Evolutionary conservation across 1,140 invertebrate species (phyloP), one percentile per base, ranked within the genome.

Genomic region (Colletes latitarsis): DNA sequence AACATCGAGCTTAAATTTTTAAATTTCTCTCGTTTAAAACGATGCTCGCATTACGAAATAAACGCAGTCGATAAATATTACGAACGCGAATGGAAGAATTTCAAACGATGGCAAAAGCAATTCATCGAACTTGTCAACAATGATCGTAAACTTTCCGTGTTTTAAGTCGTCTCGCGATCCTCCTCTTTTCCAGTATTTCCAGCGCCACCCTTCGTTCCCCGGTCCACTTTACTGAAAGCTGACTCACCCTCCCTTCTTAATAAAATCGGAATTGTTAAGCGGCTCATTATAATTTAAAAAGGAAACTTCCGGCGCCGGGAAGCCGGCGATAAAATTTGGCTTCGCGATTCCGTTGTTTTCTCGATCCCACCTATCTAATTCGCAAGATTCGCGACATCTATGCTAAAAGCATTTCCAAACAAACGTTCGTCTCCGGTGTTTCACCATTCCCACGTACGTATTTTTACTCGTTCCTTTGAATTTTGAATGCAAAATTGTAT

Each of bases 261-360:
- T 88, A 89, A 87, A 89, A 89, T 88, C 85, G 60, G 87, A 85
- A 89, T 90, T 85, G 81, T 81, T 85, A 88, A 90, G 85, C 82
- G 83, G 76, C 41, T 88, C 81, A 76, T 88, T 89, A 88, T 77
- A 78, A 85, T 81, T 64, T 83, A 74, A 85, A 87, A 87, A 80
- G 78, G 77, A 77, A 85, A 79, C 60, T 73, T 73, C 60, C 60
- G 52, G 15, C 17, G 6, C 1, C 2, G 55, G 21, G 43, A 21
- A 10, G 12, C 21, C 6, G 4, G 14, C 3, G 14, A 30, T 67
- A 43, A 53, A 63, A 53, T 53, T 43, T 62, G 14, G 30, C 17
- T 39, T 46, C 43, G 41, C 39, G n/a, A 46, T 72, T 72, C 17
- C 9, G n/a, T 53, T 21, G 10, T 12, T 6, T 15, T 53, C 17